Base-by-base conservation (phyloP, 2,797 vertebrate genomes). In the Sebastes matsubarae region DNA sequence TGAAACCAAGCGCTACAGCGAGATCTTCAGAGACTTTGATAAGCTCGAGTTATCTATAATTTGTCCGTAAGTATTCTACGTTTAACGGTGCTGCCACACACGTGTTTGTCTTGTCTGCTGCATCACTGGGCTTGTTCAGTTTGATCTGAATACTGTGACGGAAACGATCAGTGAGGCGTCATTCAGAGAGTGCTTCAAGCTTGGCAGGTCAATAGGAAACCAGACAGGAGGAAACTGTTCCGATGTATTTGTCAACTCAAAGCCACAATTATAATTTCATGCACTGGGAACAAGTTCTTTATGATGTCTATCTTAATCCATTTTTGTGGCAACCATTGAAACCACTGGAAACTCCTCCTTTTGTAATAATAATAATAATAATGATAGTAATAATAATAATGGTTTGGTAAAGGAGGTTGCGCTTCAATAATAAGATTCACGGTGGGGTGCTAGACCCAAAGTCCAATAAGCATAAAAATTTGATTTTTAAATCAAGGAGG, bases 1-100 rank as follows among this genome's bases (percentile, higher is more conserved):
- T 18, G 93, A 96, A 82, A 88, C 87, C 67, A 97, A 97, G 87
- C 94, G 97, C 60, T 98, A 97, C 95, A 99, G 98, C 77, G 97
- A 99, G 89, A 98, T 99, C 89, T 97, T 99, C 89, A 93, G 96
- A 34, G 97, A 97, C 66, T 95, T 99, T 87, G 98, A 99, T 74
- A 97, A 96, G 85, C 91, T 99, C 0, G 97, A 97, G 42, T 95
- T 99, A 61, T 96, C 95, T 3, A 77, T 98, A 5, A 89, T 95
- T 54, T 91, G 93, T 25, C 68, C 79, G 97, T 99, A 95, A 78
- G 97, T 97, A 88, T 71, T 42, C 13, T 2, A 27, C 16, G 32
- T 74, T 69, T 27, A 16, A 30, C 18, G 0, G 32, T 52, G 8
- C 11, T 4, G 18, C 25, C 8, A 12, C 50, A 2, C 16, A 16